phyloP scores from a whole-genome alignment of 2,113 vertebrate species.

The Oreochromis niloticus region DNA sequence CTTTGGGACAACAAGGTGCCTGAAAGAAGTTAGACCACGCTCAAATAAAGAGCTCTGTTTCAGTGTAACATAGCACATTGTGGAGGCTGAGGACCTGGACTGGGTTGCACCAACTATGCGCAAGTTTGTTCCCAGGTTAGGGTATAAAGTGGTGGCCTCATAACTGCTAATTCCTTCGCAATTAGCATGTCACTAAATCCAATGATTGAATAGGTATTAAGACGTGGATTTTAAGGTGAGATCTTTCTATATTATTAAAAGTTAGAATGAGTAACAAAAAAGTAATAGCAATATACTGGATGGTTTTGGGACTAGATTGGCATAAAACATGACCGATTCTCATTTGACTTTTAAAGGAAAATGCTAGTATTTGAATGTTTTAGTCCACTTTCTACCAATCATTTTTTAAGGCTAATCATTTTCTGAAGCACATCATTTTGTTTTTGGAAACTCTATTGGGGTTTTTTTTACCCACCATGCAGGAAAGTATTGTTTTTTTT shows the following conservation, averaged over 20 bases:
- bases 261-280: neutral
- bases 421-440: neutral
- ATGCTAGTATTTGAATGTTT: constrained; percentile 5
- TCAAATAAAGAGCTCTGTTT: constrained; percentile 41
- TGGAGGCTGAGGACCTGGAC: constrained; percentile 42
- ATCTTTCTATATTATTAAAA: neutral
- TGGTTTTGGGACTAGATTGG: constrained; percentile 13
- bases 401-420: neutral
- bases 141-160: constrained; percentile 4
- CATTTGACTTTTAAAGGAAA: constrained; percentile 20
- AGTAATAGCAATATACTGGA: neutral
- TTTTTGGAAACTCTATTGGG: neutral
- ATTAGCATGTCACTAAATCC: constrained; percentile 19
- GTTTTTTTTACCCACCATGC: neutral
- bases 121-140: constrained; percentile 57
- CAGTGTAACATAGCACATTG: constrained; percentile 51
- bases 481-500: neutral
- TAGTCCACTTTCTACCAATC: constrained; percentile 1
- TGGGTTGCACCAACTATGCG: constrained; percentile 57
- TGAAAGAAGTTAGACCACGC: constrained; percentile 34
- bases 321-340: neutral
- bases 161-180: constrained; percentile 25
- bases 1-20: constrained; percentile 10
- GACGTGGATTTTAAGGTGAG: neutral
- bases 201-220: neutral